phyloP scores from a whole-genome alignment of 1,140 invertebrate species.

The Acromyrmex heyeri region DNA sequence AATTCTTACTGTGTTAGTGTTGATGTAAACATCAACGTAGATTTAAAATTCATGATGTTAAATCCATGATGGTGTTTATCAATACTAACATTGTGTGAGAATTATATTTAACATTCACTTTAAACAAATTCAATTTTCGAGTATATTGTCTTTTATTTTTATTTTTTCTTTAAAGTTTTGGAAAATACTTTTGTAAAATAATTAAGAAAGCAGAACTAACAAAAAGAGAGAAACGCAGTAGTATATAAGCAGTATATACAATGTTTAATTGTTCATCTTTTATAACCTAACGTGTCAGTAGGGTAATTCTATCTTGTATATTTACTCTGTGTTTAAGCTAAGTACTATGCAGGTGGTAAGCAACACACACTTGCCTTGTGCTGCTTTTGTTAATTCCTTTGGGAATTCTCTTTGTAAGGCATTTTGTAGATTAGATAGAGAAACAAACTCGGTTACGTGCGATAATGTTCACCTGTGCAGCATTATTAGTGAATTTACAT shows the following conservation, averaged over 20 bases:
- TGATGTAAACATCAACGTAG: no score
- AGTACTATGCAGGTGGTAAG: not conserved
- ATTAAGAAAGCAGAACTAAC: not conserved
- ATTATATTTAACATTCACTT: no score
- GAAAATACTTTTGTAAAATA: constrained; percentile 4
- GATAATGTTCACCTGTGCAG: not conserved
- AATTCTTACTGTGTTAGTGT: no score
- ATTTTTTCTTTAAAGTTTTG: not conserved
- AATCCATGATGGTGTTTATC: no score
- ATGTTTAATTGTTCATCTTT: not conserved
- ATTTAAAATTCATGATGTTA: no score
- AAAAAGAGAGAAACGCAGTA: not conserved
- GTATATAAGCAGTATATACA: no score
- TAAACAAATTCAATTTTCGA: no score
- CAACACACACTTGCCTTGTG: not conserved
- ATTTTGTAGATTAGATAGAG: constrained; percentile 35
- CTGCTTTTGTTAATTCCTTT: constrained; percentile 1
- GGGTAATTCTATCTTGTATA: not conserved
- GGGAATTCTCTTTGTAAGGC: not conserved
- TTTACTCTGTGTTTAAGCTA: constrained; percentile 8
- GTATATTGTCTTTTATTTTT: not conserved
- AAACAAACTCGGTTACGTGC: not conserved
- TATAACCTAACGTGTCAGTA: not conserved
- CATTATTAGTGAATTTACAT: constrained; percentile 18
- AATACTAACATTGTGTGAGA: no score